Base-by-base conservation (phyloP, 2,113 vertebrate genomes). In the Corythoichthys intestinalis region DNA sequence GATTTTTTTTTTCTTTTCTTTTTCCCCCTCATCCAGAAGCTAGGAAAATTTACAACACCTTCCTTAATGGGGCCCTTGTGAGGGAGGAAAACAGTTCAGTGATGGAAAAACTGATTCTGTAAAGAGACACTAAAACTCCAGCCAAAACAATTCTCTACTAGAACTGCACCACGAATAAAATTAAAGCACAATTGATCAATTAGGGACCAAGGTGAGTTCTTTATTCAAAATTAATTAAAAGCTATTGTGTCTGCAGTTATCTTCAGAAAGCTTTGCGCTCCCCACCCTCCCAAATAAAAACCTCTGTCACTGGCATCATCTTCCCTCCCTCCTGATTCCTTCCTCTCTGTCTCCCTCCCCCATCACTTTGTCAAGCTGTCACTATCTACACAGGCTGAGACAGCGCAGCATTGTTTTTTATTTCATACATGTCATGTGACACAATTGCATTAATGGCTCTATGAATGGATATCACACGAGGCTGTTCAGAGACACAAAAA, bases 351-450 rank as follows among this genome's bases (percentile, higher is more conserved):
- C 71, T 66, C 46, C 57, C 56, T 68, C 63, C 62, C 69, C 69
- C 65, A 44, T 62, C 65, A 37, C n/a, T 70, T 63, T 80, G 83
- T 81, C 80, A 83, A 72, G 67, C 82, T 78, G 17, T 86, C 86
- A 86, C 69, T 72, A 63, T 63, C 14, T 67, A 57, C 86, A 78
- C 28, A 66, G 67, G 75, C 73, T 62, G 37, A 74, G 73, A 67
- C 79, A 66, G 77, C 11, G 38, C 17, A 1, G 67, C 81, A 83
- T 89, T 88, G 86, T 85, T 83, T 82, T 59, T 74, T 80, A 85
- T 89, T 89, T 89, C 82, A 86, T 86, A 88, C 86, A 79, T 82
- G 86, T 83, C 89, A 89, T 70, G 35, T 69, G 82, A 86, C 86
- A 89, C 89, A 89, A 87, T 88, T 86, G 77, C 68, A 39, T 74